Conservation (phyloP, 2,888 invertebrate genomes). For the Plebejus argus region DNA sequence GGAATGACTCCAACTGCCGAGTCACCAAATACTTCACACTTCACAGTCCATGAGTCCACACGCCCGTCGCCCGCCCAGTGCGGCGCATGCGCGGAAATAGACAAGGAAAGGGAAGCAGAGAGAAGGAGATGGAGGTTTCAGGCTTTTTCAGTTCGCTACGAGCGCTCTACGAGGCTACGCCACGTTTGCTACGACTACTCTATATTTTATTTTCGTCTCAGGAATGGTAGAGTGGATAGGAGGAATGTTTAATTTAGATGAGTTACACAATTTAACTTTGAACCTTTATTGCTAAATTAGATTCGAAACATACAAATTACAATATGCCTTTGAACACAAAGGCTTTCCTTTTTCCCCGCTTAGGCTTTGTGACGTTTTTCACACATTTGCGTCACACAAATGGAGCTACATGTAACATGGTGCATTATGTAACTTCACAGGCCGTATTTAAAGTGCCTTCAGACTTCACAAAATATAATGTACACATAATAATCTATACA, state of each 20-base stretch:
- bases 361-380: not conserved
- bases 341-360: not conserved
- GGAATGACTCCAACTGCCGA: slow-evolving; percentile 1
- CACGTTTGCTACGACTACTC: not conserved
- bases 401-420: not conserved
- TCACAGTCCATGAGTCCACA: not conserved
- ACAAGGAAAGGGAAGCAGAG: not conserved
- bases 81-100: slow-evolving; percentile 5
- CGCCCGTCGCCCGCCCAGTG: slow-evolving; percentile 7
- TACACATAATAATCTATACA: too few relatives aligned
- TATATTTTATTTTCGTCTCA: slow-evolving; percentile 13
- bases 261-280: not conserved
- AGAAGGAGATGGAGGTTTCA: not conserved
- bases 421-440: not conserved
- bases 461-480: not conserved
- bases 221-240: not conserved
- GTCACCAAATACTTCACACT: not conserved
- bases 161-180: slow-evolving; percentile 1
- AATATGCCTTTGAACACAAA: not conserved
- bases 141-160: slow-evolving; percentile 10
- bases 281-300: not conserved
- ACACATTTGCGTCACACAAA: not conserved
- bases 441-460: not conserved
- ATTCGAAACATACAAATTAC: not conserved
- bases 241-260: not conserved